A percentile compares a stretch with the other conserved stretches of the same genome.
These are phyloP conservation scores for Eupithecia tripunctaria DNA, from an alignment of 2,888 invertebrate species.

Conservation along the genomic window DNA sequence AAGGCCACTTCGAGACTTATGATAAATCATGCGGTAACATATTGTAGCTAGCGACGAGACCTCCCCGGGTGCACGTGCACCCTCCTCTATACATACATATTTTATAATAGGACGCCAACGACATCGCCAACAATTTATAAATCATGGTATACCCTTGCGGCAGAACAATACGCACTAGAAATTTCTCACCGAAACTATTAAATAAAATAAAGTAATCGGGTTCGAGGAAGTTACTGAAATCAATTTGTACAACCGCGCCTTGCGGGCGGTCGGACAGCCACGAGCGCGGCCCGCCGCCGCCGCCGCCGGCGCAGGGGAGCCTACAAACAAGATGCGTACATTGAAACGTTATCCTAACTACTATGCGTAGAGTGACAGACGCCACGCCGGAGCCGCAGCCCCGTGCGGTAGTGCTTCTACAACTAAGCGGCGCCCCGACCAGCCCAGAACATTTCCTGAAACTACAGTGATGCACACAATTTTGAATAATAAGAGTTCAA, in stretches of 20 bases:
- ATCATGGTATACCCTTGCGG: constrained; percentile 82
- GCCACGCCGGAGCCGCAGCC: constrained; percentile 56
- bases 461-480: background rate
- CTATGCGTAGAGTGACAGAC: constrained; percentile 68
- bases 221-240: constrained; percentile 67
- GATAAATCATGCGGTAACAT: constrained; percentile 71
- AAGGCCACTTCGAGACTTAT: constrained; percentile 84
- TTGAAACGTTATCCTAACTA: constrained; percentile 75
- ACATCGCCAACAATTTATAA: constrained; percentile 76
- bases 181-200: constrained; percentile 78
- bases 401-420: constrained; percentile 63
- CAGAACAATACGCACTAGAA: constrained; percentile 73
- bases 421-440: constrained; percentile 55
- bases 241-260: constrained; percentile 77
- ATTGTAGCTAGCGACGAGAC: constrained; percentile 74
- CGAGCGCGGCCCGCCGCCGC: constrained; percentile 17
- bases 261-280: constrained; percentile 17
- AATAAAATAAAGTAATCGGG: constrained; percentile 60
- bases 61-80: constrained; percentile 54
- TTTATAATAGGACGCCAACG: constrained; percentile 69
- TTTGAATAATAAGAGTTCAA: constrained; percentile 19
- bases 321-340: constrained; percentile 61
- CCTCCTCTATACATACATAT: constrained; percentile 47
- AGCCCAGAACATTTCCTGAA: background rate
- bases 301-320: constrained; percentile 41